Percentiles rank a stretch among this genome's conserved stretches.
These are phyloP conservation scores for Arnoldichthys spilopterus DNA, from an alignment of 2,797 vertebrate species.

Conservation along the genomic window DNA sequence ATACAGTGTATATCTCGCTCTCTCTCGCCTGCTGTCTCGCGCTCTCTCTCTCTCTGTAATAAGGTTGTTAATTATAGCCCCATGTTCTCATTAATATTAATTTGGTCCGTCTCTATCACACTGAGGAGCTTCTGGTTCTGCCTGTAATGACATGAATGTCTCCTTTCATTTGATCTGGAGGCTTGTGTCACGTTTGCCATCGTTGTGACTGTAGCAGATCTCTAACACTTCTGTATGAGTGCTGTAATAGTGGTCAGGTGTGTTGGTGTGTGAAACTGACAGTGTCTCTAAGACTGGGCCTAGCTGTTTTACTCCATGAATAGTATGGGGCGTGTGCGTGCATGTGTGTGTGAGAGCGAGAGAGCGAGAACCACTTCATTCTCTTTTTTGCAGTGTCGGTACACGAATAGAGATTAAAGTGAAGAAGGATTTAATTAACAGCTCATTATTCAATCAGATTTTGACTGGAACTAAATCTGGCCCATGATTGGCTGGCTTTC, in stretches of 20 bases:
- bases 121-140: constrained; percentile 14
- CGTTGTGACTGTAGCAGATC: background rate
- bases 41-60: constrained; percentile 32
- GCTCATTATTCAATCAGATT: background rate
- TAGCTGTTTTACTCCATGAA: background rate
- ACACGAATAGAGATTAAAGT: background rate
- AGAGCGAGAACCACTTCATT: too few species aligned
- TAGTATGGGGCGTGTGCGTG: background rate
- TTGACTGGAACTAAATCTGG: background rate
- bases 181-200: constrained; percentile 2
- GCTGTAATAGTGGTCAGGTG: background rate
- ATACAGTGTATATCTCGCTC: background rate
- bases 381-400: too few species aligned
- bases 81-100: constrained; percentile 44
- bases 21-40: background rate
- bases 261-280: background rate
- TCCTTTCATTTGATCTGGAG: constrained; percentile 20
- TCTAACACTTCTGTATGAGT: background rate
- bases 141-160: constrained; percentile 33
- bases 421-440: background rate
- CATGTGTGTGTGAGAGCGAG: background rate
- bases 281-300: background rate
- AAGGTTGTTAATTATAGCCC: constrained; percentile 51
- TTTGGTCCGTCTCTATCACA: constrained; percentile 8
- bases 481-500: background rate